Percentiles rank a stretch among this genome's conserved stretches.
These are phyloP conservation scores for Allophyes oxyacanthae DNA, from an alignment of 2,888 invertebrate species.

Conservation along the genomic window DNA sequence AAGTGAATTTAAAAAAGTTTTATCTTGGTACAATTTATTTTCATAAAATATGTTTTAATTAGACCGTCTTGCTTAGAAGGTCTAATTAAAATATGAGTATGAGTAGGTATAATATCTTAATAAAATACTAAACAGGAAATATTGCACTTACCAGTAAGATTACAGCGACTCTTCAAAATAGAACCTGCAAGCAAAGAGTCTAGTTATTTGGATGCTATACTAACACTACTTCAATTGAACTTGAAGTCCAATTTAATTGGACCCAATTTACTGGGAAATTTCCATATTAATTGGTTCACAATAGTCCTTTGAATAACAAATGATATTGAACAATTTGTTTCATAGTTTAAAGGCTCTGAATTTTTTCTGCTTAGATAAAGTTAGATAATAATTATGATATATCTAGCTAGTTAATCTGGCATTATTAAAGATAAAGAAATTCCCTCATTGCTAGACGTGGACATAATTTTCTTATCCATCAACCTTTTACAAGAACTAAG, in stretches of 20 bases:
- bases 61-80: background rate
- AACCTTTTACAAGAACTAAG: too few species aligned
- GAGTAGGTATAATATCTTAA: too few species aligned
- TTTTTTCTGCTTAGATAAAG: background rate
- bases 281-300: conserved; percentile 1
- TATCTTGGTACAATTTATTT: too few species aligned
- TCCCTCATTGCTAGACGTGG: background rate
- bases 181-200: conserved; percentile 40
- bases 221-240: conserved; percentile 1
- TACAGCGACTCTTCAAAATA: conserved; percentile 31
- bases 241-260: conserved; percentile 1
- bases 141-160: conserved; percentile 38
- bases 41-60: too few species aligned
- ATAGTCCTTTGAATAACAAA: background rate
- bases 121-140: background rate
- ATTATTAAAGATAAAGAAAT: background rate
- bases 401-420: too few species aligned
- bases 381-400: too few species aligned
- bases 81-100: too few species aligned
- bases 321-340: background rate
- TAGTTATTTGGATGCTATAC: conserved; percentile 16
- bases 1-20: too few species aligned
- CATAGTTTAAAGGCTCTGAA: background rate
- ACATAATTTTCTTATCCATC: too few species aligned
- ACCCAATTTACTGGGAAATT: conserved; percentile 1